Percentiles rank a stretch among this genome's conserved stretches.
phyloP scores from a whole-genome alignment of 2,797 vertebrate species.

The Ibycter americanus region DNA sequence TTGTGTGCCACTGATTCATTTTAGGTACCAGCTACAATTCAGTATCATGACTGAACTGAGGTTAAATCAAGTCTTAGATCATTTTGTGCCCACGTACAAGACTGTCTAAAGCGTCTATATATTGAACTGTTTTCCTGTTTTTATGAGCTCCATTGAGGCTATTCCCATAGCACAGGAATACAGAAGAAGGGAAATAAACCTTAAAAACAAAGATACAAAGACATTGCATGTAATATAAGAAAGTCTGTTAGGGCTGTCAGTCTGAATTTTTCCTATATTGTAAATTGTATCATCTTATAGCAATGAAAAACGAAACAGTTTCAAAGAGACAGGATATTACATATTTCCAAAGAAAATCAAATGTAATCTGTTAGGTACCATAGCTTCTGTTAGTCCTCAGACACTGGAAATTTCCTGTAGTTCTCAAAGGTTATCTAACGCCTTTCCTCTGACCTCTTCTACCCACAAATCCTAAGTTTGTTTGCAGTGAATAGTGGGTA shows the following conservation, averaged over 20 bases:
- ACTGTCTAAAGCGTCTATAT: constrained; percentile 2
- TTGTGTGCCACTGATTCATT: not conserved
- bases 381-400: not conserved
- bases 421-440: not conserved
- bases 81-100: not conserved
- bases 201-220: constrained; percentile 40
- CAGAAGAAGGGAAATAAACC: not conserved
- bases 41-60: not conserved
- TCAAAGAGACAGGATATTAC: not conserved
- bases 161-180: not conserved
- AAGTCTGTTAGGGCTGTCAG: not conserved
- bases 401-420: not conserved
- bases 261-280: not conserved
- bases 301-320: constrained; percentile 14
- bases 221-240: not conserved
- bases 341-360: constrained; percentile 4
- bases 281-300: not conserved
- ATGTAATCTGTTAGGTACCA: not conserved
- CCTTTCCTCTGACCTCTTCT: not conserved
- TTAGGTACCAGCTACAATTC: not conserved
- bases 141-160: constrained; percentile 9
- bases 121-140: not conserved
- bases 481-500: not conserved
- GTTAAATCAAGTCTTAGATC: not conserved
- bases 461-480: not conserved